A percentile compares a stretch with the other conserved stretches of the same genome.
Conservation (phyloP, 2,888 invertebrate species). For the Therioaphis trifolii region DNA sequence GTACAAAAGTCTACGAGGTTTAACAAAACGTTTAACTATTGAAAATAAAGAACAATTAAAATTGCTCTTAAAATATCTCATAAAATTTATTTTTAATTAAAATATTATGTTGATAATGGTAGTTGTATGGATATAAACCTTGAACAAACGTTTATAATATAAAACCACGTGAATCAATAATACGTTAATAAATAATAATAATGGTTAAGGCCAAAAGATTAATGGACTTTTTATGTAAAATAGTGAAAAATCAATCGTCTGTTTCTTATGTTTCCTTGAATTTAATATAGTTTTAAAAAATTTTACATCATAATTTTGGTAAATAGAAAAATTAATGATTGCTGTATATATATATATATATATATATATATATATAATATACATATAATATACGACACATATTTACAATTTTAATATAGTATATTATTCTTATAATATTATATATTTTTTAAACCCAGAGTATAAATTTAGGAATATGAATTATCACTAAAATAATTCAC, state of each 20-base stretch:
- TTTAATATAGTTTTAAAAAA: constrained; percentile 11
- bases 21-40: background rate
- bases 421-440: no score
- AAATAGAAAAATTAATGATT: no score
- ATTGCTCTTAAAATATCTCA: background rate
- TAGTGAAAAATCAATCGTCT: constrained; percentile 36
- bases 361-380: no score
- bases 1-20: background rate
- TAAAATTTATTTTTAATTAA: constrained; percentile 48
- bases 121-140: constrained; percentile 17
- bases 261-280: constrained; percentile 13
- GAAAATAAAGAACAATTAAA: background rate
- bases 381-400: no score
- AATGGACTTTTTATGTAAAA: constrained; percentile 50
- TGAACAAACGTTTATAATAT: constrained; percentile 32
- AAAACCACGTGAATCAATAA: constrained; percentile 49
- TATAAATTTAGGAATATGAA: no score
- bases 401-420: no score
- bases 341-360: no score
- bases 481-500: no score
- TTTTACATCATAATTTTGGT: background rate
- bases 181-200: constrained; percentile 45
- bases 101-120: constrained; percentile 30
- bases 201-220: constrained; percentile 38
- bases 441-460: no score